These are phyloP conservation scores for Chinchilla lanigera DNA, from an alignment of 2,113 vertebrate species.

Conservation along the genomic window DNA sequence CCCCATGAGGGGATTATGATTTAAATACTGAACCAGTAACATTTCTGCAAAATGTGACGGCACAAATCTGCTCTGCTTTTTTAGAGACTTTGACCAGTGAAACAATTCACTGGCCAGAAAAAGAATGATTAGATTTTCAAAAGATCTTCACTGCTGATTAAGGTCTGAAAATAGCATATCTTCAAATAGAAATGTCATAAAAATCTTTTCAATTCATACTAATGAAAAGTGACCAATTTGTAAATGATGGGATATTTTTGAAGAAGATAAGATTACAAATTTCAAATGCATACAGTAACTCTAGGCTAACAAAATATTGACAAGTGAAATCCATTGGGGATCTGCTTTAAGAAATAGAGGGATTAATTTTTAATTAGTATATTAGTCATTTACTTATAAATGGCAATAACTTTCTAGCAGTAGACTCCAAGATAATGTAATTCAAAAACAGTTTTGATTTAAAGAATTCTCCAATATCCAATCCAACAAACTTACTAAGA, in stretches of 20 bases:
- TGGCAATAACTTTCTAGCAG: background rate
- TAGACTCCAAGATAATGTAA: conserved; percentile 4
- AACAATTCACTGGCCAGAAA: background rate
- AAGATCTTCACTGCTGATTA: background rate
- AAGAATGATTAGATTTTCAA: background rate
- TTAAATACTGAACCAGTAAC: background rate
- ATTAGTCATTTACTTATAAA: conserved; percentile 39
- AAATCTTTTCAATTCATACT: background rate
- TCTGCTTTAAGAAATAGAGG: background rate
- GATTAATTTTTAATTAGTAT: conserved; percentile 32
- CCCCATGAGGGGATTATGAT: background rate
- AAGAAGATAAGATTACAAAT: conserved; percentile 26
- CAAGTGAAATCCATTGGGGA: background rate
- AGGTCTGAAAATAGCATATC: background rate
- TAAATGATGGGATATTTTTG: background rate
- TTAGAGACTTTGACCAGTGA: background rate
- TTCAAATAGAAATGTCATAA: background rate
- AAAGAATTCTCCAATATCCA: background rate
- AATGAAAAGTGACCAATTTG: background rate
- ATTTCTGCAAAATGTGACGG: background rate
- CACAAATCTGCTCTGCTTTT: background rate
- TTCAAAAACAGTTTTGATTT: background rate
- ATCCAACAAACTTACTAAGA: background rate
- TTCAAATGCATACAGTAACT: background rate
- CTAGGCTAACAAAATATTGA: background rate